Base-by-base conservation (phyloP, 2,113 vertebrate genomes). In the Peromyscus maniculatus region DNA sequence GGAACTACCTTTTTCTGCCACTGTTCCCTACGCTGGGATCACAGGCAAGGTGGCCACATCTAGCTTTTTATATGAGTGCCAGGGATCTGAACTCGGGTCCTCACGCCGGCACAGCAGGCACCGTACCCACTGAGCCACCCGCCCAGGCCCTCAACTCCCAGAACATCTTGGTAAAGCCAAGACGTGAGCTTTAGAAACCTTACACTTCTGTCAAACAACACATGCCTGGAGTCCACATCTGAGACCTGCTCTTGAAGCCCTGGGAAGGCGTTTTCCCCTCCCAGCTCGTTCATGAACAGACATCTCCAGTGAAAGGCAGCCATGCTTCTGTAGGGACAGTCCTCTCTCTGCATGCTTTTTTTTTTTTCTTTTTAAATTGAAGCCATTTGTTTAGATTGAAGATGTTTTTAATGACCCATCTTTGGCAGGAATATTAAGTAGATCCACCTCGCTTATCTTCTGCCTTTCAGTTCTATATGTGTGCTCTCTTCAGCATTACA, bases 321-420 rank as follows among this genome's bases (percentile, higher is more conserved):
- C 64, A 31, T 7, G 16, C 0, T 57, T n/a, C 52, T 4, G 3
- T 19, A 57, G 1, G 80, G 77, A 24, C 78, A 26, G 0, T 2
- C 10, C 26, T 71, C 67, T 86, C 67, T 77, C 46, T 67, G 28
- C 4, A 0, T 31, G 66, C 4, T 67, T 67, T 31, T 39, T 84
- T 59, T 75, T n/a, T 46, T 64, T 36, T 66, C 79, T 64, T 66
- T 36, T 52, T 49, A 31, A 66, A 28, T 26, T 83, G 74, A 91
- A 62, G 17, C 24, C 83, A 67, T 33, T 86, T 31, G 52, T 91
- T 96, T 66, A 57, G 69, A 49, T 15, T 39, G 80, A 64, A 94
- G 78, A 28, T 64, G 64, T 93, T 96, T 95, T 87, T 80, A 74
- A 46, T 75, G 87, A 94, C 84, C 64, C 5, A 0, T 55, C 28